These are phyloP conservation scores for Toxostoma redivivum DNA, from an alignment of 2,113 vertebrate species.

Conservation along the genomic window DNA sequence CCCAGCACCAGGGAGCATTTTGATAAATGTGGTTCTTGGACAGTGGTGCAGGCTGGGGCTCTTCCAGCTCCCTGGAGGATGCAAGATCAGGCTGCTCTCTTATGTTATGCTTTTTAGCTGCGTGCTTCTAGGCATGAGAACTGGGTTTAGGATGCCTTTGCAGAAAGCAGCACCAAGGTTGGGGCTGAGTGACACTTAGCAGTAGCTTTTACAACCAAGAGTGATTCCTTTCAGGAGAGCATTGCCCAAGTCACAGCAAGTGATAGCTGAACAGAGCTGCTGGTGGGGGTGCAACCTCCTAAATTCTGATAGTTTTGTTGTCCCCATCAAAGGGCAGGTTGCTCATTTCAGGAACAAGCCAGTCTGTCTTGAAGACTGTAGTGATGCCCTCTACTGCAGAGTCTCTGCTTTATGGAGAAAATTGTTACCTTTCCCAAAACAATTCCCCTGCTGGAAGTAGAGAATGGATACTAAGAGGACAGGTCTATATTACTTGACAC, in stretches of 20 bases:
- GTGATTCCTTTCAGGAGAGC: background rate
- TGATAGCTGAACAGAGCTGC: background rate
- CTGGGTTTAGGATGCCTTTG: background rate
- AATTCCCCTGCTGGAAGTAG: background rate
- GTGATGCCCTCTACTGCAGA: background rate
- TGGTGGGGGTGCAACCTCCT: background rate
- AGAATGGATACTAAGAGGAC: background rate
- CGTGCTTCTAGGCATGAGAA: rapidly evolving
- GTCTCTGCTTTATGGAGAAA: background rate
- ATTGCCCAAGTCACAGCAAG: background rate
- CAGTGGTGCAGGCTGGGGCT: background rate
- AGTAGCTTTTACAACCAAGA: background rate
- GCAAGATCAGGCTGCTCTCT: background rate
- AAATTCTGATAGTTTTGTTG: background rate
- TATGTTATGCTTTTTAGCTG: background rate
- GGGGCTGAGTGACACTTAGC: background rate
- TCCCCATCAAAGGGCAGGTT: background rate
- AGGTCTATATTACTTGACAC: background rate
- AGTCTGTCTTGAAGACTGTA: background rate
- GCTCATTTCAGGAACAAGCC: background rate
- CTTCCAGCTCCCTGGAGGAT: background rate
- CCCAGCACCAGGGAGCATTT: background rate
- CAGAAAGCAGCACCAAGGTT: background rate
- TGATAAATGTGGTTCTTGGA: background rate
- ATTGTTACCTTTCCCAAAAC: background rate